Evolutionary conservation across 2,888 invertebrate species (phyloP), one percentile per base, ranked within the genome.

Genomic region (Scrobipalpa atriplicella): DNA sequence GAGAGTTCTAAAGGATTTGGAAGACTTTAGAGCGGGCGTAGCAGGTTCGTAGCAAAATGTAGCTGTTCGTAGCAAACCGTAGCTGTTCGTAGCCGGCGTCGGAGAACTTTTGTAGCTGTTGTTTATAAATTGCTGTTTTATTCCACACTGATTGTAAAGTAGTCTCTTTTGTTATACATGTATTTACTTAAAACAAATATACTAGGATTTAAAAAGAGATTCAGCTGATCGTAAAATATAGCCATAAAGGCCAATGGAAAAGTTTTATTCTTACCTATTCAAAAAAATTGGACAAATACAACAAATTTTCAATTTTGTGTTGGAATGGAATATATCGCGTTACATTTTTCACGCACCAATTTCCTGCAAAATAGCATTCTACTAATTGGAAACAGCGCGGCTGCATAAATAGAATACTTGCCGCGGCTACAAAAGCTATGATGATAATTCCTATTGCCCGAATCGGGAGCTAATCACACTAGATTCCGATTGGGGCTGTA

Each of bases 391-490:
- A 1, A 29, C 21, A 56, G 10, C 10, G 7, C 29, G 29, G n/a
- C 11, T n/a, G 58, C 18, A 18, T 38, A 52, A 63, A 51, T 38
- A 7, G 38, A 47, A 52, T 64, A 52, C 10, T 18, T 51, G 13
- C 51, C 38, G 61, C 61, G 61, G 61, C 16, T 43, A 2, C 38
- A 65, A 65, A 58, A 43, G 43, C 65, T 47, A 47, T 65, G 19
- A 51, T 29, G 47, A 65, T 61, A 47, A 61, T 61, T 65, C 47
- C 38, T 21, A 51, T 60, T 61, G 19, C 29, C 16, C 65, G 41
- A 43, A 58, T 65, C 56, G 58, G 18, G n/a, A 38, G 60, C 65
- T 61, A 60, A 65, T 65, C 41, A 47, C 36, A 61, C 36, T 65
- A 29, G 61, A 65, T 56, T 65, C 21, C 58, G 58, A 58, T 58